Evolutionary conservation across 2,797 vertebrate genomes (phyloP).

Genomic region (Coccyzus lansbergi): DNA sequence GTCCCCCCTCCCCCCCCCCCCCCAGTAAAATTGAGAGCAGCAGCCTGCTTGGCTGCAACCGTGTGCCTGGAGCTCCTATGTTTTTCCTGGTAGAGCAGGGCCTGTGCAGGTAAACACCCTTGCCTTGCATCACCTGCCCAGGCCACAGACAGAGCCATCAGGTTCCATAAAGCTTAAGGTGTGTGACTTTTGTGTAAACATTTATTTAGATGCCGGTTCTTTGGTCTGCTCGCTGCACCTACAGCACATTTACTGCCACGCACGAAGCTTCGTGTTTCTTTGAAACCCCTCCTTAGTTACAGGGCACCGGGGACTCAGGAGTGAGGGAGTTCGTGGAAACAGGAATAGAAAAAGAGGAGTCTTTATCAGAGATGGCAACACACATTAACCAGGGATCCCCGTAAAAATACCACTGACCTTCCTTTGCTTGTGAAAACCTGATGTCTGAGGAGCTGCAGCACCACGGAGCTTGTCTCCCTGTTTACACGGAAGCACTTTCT

Average conservation of each 20-base stretch:
- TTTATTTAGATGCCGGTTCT: neutral
- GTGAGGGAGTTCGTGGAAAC: neutral
- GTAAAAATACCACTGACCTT: neutral
- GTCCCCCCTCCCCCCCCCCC: neutral
- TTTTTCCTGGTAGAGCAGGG: neutral
- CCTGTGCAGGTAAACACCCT: neutral
- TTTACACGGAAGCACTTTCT: neutral
- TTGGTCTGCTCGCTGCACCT: neutral
- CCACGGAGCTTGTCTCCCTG: rapidly evolving
- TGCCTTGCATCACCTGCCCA: neutral
- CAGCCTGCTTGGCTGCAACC: neutral
- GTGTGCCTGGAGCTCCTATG: neutral
- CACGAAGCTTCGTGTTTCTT: neutral
- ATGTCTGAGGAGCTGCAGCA: neutral
- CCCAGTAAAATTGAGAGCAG: rapidly evolving
- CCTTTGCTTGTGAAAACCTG: neutral
- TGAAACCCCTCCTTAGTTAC: neutral
- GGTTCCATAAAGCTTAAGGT: neutral
- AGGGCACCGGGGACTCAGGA: neutral
- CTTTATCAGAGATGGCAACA: neutral
- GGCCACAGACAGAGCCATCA: neutral
- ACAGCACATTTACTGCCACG: rapidly evolving
- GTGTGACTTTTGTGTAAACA: conserved; percentile 24
- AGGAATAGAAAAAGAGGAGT: neutral
- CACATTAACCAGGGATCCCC: neutral